Percentiles rank a stretch among this genome's conserved stretches.
Evolutionary conservation across 2,888 invertebrate species (phyloP).

Genomic region (Andrena haemorrhoa): DNA sequence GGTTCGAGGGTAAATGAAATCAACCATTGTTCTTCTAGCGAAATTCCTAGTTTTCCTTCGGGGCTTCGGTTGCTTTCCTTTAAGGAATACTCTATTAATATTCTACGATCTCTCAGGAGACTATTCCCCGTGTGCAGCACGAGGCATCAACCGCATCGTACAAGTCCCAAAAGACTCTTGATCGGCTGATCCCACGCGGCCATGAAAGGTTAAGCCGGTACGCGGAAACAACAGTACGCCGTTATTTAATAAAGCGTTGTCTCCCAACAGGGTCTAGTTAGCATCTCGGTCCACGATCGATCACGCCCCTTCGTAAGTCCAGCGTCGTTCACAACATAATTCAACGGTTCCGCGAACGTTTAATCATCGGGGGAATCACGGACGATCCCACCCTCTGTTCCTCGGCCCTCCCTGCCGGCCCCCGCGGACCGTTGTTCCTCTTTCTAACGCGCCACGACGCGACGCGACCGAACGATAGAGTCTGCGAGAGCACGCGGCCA

Average conservation of each 20-base stretch:
- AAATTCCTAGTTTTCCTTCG: background rate
- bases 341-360: slow-evolving; percentile 73
- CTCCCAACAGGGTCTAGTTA: slow-evolving; percentile 67
- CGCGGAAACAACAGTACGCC: slow-evolving; percentile 44
- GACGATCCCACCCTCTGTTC: slow-evolving; percentile 59
- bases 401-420: background rate
- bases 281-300: slow-evolving; percentile 68
- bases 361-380: slow-evolving; percentile 74
- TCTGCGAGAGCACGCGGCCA: slow-evolving; percentile 3
- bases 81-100: too few relatives aligned
- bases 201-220: slow-evolving; percentile 35
- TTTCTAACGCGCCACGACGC: slow-evolving; percentile 52
- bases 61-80: background rate
- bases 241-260: slow-evolving; percentile 76
- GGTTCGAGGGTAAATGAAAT: slow-evolving; percentile 12
- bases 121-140: too few relatives aligned
- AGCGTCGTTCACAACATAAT: slow-evolving; percentile 72
- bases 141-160: too few relatives aligned
- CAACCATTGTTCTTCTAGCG: background rate
- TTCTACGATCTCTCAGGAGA: too few relatives aligned
- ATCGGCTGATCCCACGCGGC: slow-evolving; percentile 36
- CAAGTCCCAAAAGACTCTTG: background rate
- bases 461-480: slow-evolving; percentile 31
- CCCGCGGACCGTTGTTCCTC: slow-evolving; percentile 16
- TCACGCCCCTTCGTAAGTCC: slow-evolving; percentile 73